Base-by-base conservation (phyloP, 2,113 vertebrate genomes). In the Mola mola region DNA sequence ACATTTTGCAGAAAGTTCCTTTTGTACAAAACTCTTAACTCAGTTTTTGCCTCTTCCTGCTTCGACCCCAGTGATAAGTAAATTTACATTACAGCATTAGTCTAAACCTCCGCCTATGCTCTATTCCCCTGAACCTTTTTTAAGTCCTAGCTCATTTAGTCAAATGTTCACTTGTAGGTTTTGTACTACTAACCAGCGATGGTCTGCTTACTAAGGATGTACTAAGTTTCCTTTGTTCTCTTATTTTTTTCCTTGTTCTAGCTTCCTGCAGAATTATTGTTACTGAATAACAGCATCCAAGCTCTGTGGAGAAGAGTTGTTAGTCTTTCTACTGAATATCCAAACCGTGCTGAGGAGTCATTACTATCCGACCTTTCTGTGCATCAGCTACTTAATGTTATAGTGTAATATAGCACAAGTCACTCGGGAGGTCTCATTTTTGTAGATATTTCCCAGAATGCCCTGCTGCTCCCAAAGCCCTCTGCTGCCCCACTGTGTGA, bases 11-110 rank as follows among this genome's bases (percentile, higher is more conserved):
- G 73, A 70, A 73, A 70, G 76, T 59, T 77, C 57, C 72, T 82
- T 87, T 79, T 89, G 87, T 86, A 83, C 52, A 87, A 72, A 82
- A 58, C 20, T 50, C n/a, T 41, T 62, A 66, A 46, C 41, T 66
- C 38, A 17, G 48, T 17, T 73, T 63, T 73, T 77, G 60, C 57
- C 51, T 38, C 81, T 67, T 64, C 57, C 58, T 53, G 75, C 81
- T 86, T 89, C 66, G 58, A 53, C 65, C 68, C 69, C 53, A 62
- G 86, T 88, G 82, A 87, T 51, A 3, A 55, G 70, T 89, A 75
- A 75, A 58, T 64, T 83, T 81, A 10, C 38, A 77, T 89, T 82
- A 5, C 42, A 52, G 70, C 28, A 1, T 82, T 78, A 66, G 29
- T 61, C 40, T 40, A 50, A 4, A 15, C 50, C 60, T 13, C 33